Conservation (phyloP, 2,888 invertebrate genomes). For the Oxytorus armatus region DNA sequence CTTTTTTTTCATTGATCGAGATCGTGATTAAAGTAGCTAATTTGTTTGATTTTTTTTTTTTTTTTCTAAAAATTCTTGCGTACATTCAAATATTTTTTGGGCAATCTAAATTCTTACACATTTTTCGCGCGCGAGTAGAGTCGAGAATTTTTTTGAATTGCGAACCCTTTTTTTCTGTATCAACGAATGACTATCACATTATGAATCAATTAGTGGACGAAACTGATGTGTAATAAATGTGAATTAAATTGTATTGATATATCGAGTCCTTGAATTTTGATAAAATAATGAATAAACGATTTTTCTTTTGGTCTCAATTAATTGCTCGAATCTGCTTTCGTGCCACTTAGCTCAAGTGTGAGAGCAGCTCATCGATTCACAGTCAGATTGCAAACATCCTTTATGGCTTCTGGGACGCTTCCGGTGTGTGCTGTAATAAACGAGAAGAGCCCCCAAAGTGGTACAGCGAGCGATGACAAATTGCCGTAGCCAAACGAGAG, state of each 20-base stretch:
- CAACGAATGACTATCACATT: background rate
- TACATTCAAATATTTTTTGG: constrained; percentile 7
- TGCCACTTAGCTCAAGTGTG: constrained; percentile 17
- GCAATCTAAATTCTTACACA: constrained; percentile 1
- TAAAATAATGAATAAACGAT: background rate
- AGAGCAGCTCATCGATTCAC: constrained; percentile 51
- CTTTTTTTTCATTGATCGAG: background rate
- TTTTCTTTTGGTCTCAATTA: background rate
- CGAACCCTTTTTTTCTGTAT: background rate
- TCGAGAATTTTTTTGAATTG: background rate
- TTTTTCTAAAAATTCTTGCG: background rate
- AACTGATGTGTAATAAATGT: background rate
- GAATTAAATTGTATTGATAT: background rate
- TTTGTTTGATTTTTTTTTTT: background rate
- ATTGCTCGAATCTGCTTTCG: constrained; percentile 3
- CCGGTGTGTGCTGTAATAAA: constrained; percentile 49
- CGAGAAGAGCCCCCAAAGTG: constrained; percentile 39
- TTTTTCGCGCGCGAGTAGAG: background rate
- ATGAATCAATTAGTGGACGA: background rate
- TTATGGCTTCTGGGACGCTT: constrained; percentile 39
- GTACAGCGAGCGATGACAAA: constrained; percentile 61
- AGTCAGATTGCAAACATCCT: constrained; percentile 36
- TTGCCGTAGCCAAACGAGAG: constrained; percentile 61
- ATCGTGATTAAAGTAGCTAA: constrained; percentile 16
- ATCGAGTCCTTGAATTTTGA: background rate